These are phyloP conservation scores for Danio albolineatus DNA, from an alignment of 2,797 vertebrate genomes.

Conservation along the genomic window DNA sequence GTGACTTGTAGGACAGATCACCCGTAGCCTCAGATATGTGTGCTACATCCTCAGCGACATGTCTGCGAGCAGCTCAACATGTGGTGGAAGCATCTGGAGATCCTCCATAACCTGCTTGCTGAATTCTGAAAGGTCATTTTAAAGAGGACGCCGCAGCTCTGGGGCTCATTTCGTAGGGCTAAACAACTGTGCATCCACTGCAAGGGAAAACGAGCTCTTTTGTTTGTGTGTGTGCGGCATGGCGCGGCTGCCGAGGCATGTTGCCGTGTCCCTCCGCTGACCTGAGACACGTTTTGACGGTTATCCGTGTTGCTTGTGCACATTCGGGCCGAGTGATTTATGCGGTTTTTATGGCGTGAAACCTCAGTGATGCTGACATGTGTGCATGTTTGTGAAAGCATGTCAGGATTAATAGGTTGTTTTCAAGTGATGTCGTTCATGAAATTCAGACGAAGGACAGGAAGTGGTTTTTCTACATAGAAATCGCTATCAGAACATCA, in stretches of 20 bases:
- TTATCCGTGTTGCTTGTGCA: constrained; percentile 46
- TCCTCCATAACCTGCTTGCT: constrained; percentile 42
- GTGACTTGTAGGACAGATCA: constrained; percentile 35
- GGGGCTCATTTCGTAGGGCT: constrained; percentile 1
- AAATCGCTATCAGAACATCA: too few species aligned
- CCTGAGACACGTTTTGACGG: constrained; percentile 36
- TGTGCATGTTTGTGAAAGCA: constrained; percentile 27
- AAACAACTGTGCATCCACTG: constrained; percentile 29
- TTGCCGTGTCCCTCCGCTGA: constrained; percentile 43
- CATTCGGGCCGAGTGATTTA: constrained; percentile 6
- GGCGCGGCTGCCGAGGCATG: not conserved
- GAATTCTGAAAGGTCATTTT: constrained; percentile 54
- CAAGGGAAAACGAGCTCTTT: constrained; percentile 1
- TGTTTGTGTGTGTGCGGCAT: constrained; percentile 8
- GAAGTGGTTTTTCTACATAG: too few species aligned
- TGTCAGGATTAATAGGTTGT: constrained; percentile 21
- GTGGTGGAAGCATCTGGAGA: constrained; percentile 54
- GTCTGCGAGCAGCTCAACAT: constrained; percentile 46
- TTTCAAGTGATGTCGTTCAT: too few species aligned
- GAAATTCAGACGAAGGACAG: too few species aligned
- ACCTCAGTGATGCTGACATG: constrained; percentile 24
- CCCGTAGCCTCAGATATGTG: constrained; percentile 44
- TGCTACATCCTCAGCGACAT: constrained; percentile 48
- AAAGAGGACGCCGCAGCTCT: constrained; percentile 26
- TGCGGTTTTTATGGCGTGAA: not conserved